Conservation (phyloP, 1,140 invertebrate genomes). For the Hylyphantes graminicola region DNA sequence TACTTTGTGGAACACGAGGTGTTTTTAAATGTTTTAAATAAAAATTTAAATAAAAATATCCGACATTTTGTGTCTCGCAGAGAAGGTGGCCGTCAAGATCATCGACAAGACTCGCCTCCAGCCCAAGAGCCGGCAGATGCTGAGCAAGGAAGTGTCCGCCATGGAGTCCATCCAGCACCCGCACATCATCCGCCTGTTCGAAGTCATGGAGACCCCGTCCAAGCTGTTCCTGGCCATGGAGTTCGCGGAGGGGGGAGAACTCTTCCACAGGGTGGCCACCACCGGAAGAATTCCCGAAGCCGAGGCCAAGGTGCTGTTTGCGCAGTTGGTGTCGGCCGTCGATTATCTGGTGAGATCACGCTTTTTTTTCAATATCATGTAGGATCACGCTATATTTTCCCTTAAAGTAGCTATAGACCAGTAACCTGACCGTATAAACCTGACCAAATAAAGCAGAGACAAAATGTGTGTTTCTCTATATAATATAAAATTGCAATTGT, state of each 20-base stretch:
- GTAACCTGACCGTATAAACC: too few relatives aligned
- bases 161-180: constrained; percentile 85
- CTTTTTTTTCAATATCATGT: neutral
- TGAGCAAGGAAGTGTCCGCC: constrained; percentile 79
- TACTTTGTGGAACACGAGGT: too few relatives aligned
- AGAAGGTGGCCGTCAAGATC: constrained; percentile 89
- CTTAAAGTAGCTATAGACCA: too few relatives aligned
- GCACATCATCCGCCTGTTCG: constrained; percentile 80
- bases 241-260: constrained; percentile 84
- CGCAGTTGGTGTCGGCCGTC: constrained; percentile 83
- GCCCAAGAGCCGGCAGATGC: constrained; percentile 80
- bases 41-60: too few relatives aligned
- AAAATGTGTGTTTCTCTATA: too few relatives aligned
- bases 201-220: constrained; percentile 82
- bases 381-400: too few relatives aligned
- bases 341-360: constrained; percentile 79
- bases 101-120: constrained; percentile 86
- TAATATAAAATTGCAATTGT: too few relatives aligned
- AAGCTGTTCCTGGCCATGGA: constrained; percentile 87
- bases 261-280: constrained; percentile 84
- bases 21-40: too few relatives aligned
- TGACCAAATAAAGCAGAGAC: too few relatives aligned
- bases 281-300: constrained; percentile 78
- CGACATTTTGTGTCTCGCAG: constrained; percentile 67
- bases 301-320: constrained; percentile 79